Evolutionary conservation across 2,888 invertebrate species (phyloP), one percentile per base, ranked within the genome.

Genomic region (Pomacea canaliculata): DNA sequence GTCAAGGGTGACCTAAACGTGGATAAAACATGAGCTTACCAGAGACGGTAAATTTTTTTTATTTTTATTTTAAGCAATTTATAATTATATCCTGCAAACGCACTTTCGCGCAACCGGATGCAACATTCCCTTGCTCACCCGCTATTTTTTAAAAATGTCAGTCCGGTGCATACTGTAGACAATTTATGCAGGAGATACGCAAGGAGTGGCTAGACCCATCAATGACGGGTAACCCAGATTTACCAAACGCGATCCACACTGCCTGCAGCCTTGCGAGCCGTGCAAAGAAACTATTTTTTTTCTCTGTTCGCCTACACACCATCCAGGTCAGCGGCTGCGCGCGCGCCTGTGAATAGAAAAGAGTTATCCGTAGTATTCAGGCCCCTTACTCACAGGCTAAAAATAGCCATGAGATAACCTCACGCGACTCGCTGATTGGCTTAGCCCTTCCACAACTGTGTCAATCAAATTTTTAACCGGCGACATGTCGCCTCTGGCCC

Each of bases 341-440:
- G 63, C 37, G 37, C 60, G 70, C 72, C 76, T 70, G 70, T 65
- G 70, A 69, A 70, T 71, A 68, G 51, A 49, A 37, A 46, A 23
- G 65, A 73, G 76, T 73, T 76, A 70, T 71, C 76, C 73, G 73
- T 76, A 78, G 76, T 74, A 74, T 74, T 74, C 73, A 70, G 70
- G 27, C 46, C 69, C 76, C 72, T 76, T 72, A 78, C 78, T 78
- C 78, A 76, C 71, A 70, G 72, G 69, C 78, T 78, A 78, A 78
- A 76, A 76, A 76, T 78, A 78, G 78, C 76, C 78, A 78, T 78
- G 78, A 78, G 78, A 76, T 78, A 78, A 78, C 78, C 76, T 66
- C 70, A 56, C 76, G 73, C 71, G 65, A 60, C 59, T 48, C 60
- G 76, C 73, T 70, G 76, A 78, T 78, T 78, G 78, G 78, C 76